Conservation (phyloP, 2,113 vertebrate species). For the Cavia porcellus region DNA sequence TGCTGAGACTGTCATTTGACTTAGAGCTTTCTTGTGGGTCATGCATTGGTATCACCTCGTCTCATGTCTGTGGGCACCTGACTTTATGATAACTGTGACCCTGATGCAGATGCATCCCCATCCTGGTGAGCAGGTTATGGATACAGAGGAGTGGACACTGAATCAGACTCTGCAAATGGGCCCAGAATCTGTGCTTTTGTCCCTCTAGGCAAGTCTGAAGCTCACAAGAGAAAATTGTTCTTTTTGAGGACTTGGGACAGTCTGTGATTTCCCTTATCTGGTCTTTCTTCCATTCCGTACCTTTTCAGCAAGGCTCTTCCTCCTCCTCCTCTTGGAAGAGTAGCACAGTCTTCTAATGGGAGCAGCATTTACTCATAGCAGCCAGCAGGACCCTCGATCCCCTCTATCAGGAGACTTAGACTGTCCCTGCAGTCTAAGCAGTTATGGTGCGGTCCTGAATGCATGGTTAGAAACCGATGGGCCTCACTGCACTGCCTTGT, state of each 20-base stretch:
- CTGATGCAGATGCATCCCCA: not conserved
- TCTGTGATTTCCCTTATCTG: not conserved
- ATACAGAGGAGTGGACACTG: not conserved
- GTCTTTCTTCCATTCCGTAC: not conserved
- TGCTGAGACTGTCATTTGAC: not conserved
- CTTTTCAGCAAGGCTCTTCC: not conserved
- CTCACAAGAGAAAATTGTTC: not conserved
- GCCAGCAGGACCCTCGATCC: not conserved
- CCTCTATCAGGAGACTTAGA: not conserved
- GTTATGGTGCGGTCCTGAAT: not conserved
- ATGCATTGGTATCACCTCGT: not conserved
- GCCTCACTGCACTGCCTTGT: not conserved
- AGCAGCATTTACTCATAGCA: not conserved
- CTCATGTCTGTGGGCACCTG: not conserved
- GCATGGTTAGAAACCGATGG: not conserved
- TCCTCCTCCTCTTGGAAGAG: not conserved
- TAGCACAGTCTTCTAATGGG: not conserved
- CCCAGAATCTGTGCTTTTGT: not conserved
- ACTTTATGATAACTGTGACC: not conserved
- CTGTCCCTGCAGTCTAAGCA: fast-evolving
- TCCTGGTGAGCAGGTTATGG: not conserved
- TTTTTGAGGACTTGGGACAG: not conserved
- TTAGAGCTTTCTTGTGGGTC: not conserved
- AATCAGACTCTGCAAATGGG: not conserved
- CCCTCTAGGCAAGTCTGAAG: not conserved